Conservation (phyloP, 2,113 vertebrate genomes). For the Callipepla squamata region DNA sequence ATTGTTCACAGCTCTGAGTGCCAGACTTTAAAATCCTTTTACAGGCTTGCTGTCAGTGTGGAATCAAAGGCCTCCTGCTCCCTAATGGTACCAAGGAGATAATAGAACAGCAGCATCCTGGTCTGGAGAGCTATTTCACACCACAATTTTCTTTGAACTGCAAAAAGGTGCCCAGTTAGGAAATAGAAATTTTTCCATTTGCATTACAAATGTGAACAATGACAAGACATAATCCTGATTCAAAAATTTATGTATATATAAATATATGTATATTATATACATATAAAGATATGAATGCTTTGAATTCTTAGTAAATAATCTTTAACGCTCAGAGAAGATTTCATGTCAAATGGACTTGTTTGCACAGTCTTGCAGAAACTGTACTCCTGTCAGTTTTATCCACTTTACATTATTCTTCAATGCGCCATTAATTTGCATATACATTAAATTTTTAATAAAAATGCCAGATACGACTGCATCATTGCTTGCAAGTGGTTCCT, state of each 20-base stretch:
- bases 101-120: neutral
- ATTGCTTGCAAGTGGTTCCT: neutral
- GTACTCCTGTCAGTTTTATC: slow-evolving; percentile 27
- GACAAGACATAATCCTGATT: slow-evolving; percentile 40
- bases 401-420: slow-evolving; percentile 59
- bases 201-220: slow-evolving; percentile 43
- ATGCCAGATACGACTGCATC: slow-evolving; percentile 18
- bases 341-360: slow-evolving; percentile 57
- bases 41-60: neutral
- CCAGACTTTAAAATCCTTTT: slow-evolving; percentile 37
- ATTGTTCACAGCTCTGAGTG: slow-evolving; percentile 32
- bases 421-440: slow-evolving; percentile 55
- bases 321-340: slow-evolving; percentile 33
- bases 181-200: slow-evolving; percentile 8
- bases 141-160: slow-evolving; percentile 37
- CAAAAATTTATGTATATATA: slow-evolving; percentile 37
- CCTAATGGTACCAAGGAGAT: slow-evolving; percentile 18
- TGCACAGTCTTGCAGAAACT: slow-evolving; percentile 52
- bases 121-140: neutral
- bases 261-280: neutral
- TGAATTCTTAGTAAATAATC: slow-evolving; percentile 60
- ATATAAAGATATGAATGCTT: neutral
- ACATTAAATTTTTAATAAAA: slow-evolving; percentile 65
- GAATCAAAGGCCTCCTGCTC: slow-evolving; percentile 43
- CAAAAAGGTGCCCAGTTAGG: slow-evolving; percentile 8